Evolutionary conservation across 2,888 invertebrate species (phyloP).

Genomic region (Muscina levida): DNA sequence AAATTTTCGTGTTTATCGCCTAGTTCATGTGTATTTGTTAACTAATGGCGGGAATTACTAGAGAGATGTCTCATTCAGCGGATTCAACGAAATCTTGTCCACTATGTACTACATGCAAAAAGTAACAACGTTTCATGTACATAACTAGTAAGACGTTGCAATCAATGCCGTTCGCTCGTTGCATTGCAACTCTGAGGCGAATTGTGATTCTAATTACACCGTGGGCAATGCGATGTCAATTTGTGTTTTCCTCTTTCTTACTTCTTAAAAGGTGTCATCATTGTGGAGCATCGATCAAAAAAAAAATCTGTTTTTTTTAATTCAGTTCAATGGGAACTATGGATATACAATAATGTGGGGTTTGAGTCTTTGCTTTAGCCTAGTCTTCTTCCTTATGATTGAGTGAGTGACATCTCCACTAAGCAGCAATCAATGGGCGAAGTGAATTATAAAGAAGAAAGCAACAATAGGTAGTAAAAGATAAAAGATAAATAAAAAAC

Average conservation of each 20-base stretch:
- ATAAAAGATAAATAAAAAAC: background rate
- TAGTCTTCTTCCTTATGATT: background rate
- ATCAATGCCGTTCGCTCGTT: too few relatives aligned
- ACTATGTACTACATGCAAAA: background rate
- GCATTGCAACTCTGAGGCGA: conserved; percentile 1
- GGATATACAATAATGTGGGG: background rate
- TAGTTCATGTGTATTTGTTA: conserved; percentile 25
- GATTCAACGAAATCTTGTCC: background rate
- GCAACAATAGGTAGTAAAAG: background rate
- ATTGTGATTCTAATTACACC: too few relatives aligned
- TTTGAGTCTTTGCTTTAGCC: conserved; percentile 1
- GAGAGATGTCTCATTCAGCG: background rate
- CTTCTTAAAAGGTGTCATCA: background rate
- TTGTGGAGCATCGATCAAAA: conserved; percentile 12
- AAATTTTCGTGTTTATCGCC: background rate
- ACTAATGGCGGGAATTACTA: conserved; percentile 21
- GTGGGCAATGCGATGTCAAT: too few relatives aligned
- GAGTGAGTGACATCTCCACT: conserved; percentile 7
- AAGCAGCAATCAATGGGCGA: background rate
- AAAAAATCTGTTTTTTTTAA: background rate
- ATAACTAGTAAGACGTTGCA: too few relatives aligned
- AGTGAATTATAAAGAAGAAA: background rate
- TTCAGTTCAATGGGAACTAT: background rate
- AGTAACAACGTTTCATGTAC: background rate
- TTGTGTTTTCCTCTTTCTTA: conserved; percentile 3